Evolutionary conservation across 2,888 invertebrate species (phyloP), one percentile per base, ranked within the genome.

Genomic region (Drosophila helvetica): DNA sequence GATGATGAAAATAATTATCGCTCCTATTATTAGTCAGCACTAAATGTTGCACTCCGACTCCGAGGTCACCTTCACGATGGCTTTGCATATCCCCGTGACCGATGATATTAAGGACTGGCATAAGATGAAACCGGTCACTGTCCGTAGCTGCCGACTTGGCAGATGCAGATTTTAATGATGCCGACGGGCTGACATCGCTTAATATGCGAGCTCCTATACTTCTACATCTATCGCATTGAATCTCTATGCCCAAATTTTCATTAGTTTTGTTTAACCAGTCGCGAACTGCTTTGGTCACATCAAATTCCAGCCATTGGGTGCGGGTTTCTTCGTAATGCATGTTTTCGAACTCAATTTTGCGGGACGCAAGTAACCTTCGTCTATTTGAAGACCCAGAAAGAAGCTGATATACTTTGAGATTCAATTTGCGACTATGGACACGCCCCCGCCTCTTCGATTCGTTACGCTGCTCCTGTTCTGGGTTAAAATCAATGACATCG

Each of bases 221-320:
- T 42, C 85, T 84, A 74, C 93, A 93, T 71, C 92, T 92, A 54
- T 92, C 90, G 79, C 94, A 94, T 75, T 93, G 92, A 46, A 95
- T 86, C 83, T 94, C 93, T 42, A 94, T 88, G 2, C 93, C 93
- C 50, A 93, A 89, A 82, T 94, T 93, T 3, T 77, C 72, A 19
- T 92, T 89, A 18, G 90, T 90, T 27, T 91, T 92, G 10, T 91
- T 91, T 63, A 92, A 60, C 93, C 94, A 94, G 6, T 80, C 57
- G 19, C 90, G 81, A 1, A 93, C 93, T 0, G 93, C 93, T 76
- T 92, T 91, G 10, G 93, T 93, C 3, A 94, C 92, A 84, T 95
- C 95, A 63, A 94, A 92, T 62, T 94, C 94, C 47, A 94, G 90
- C 95, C 95, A 95, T 74, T 93, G 93, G 3, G 93, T 92, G 2